Percentiles rank a stretch among this genome's conserved stretches.
Conservation (phyloP, 2,797 vertebrate genomes). For the Muscicapa striata region DNA sequence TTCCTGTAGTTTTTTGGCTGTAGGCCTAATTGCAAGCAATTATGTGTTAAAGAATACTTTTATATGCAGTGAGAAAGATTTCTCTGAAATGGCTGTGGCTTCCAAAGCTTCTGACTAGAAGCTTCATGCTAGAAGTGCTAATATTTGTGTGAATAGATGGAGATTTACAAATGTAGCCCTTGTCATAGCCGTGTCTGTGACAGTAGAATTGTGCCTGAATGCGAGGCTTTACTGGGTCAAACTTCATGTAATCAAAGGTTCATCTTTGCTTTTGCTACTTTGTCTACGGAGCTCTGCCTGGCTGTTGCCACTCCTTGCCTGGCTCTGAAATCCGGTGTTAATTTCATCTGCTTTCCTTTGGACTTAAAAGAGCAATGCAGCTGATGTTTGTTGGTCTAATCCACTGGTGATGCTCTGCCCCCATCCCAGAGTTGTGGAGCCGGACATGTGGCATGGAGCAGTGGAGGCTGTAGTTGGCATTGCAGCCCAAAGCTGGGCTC, state of each 20-base stretch:
- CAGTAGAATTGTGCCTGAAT: background rate
- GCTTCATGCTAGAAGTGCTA: background rate
- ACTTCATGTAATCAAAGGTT: background rate
- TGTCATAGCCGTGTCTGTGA: background rate
- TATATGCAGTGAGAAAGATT: background rate
- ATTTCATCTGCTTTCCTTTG: background rate
- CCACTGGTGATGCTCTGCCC: background rate
- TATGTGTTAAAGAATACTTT: background rate
- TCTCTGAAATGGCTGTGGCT: background rate
- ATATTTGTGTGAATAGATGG: background rate
- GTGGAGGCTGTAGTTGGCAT: rapidly evolving
- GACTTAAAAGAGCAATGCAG: background rate
- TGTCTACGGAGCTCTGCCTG: background rate
- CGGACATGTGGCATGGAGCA: background rate
- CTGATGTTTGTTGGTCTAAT: background rate
- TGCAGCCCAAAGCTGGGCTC: background rate
- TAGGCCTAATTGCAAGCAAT: background rate
- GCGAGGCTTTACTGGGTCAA: background rate
- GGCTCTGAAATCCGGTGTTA: background rate
- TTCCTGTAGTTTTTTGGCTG: background rate
- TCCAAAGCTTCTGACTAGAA: background rate
- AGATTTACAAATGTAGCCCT: background rate
- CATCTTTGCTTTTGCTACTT: background rate
- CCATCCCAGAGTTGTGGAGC: background rate
- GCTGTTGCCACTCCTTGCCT: background rate